A percentile compares a stretch with the other conserved stretches of the same genome.
phyloP scores from a whole-genome alignment of 2,888 invertebrate genomes.

The Noctua pronuba region DNA sequence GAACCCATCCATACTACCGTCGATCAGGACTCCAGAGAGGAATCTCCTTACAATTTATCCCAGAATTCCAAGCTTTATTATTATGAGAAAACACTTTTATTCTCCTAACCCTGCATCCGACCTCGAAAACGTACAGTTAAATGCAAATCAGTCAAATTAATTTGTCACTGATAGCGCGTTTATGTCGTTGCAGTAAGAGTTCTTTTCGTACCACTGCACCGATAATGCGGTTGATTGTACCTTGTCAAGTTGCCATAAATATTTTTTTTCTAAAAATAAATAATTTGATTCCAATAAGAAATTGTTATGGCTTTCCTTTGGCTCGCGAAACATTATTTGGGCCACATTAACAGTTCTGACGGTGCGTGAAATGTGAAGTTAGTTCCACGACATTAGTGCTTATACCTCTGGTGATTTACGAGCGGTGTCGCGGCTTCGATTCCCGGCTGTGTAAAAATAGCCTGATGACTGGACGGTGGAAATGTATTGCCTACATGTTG shows the following conservation, averaged over 20 bases:
- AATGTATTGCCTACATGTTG: conserved; percentile 10
- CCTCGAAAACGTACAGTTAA: not conserved
- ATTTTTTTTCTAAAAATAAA: conserved; percentile 55
- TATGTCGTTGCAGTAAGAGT: not conserved
- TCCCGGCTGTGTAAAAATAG: conserved; percentile 65
- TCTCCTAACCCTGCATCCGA: not conserved
- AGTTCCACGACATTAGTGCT: conserved; percentile 80
- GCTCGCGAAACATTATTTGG: conserved; percentile 73
- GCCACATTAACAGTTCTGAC: conserved; percentile 77
- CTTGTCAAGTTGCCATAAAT: conserved; percentile 52
- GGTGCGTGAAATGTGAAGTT: conserved; percentile 84
- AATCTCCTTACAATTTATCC: conserved; percentile 1
- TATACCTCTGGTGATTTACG: conserved; percentile 79
- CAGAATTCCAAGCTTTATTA: conserved; percentile 40
- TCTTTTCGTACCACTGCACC: not conserved
- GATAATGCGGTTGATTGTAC: not conserved
- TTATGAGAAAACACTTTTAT: conserved; percentile 29
- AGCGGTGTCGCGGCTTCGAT: conserved; percentile 70
- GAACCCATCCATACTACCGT: not conserved
- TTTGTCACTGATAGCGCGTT: not conserved
- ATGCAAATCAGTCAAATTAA: not conserved
- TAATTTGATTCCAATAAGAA: conserved; percentile 66
- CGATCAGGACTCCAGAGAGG: not conserved
- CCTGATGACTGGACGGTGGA: conserved; percentile 46
- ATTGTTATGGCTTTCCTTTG: conserved; percentile 52